Conservation (phyloP, 1,140 invertebrate species). For the Phymastichus coffea region DNA sequence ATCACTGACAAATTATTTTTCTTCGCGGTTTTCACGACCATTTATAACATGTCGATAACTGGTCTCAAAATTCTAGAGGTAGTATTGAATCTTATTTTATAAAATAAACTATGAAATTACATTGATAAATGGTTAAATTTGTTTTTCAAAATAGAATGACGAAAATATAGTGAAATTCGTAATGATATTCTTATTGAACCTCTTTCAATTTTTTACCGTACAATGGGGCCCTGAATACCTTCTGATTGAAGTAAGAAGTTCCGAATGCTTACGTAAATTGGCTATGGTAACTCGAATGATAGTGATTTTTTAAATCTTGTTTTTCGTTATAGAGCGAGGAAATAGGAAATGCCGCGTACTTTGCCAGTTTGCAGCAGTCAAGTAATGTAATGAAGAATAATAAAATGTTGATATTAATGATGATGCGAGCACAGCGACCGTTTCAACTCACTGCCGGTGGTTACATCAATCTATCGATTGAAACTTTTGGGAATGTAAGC, state of each 20-base stretch:
- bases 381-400: neutral
- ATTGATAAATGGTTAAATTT: neutral
- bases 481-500: neutral
- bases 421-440: conserved; percentile 3
- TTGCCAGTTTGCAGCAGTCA: neutral
- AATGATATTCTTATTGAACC: neutral
- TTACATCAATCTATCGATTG: neutral
- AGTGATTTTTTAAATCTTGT: neutral
- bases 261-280: neutral
- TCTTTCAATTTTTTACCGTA: conserved; percentile 6
- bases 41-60: neutral
- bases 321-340: neutral
- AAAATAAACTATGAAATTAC: neutral
- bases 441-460: conserved; percentile 6
- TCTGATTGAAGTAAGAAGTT: conserved; percentile 1
- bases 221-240: conserved; percentile 9
- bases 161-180: neutral
- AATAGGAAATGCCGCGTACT: neutral
- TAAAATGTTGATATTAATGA: neutral
- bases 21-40: too few relatives aligned
- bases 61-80: neutral
- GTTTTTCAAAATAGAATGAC: neutral
- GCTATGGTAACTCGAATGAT: neutral
- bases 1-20: too few relatives aligned
- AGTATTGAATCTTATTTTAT: neutral